Evolutionary conservation across 2,888 invertebrate species (phyloP), one percentile per base, ranked within the genome.

Genomic region (Mimumesa dahlbomi): DNA sequence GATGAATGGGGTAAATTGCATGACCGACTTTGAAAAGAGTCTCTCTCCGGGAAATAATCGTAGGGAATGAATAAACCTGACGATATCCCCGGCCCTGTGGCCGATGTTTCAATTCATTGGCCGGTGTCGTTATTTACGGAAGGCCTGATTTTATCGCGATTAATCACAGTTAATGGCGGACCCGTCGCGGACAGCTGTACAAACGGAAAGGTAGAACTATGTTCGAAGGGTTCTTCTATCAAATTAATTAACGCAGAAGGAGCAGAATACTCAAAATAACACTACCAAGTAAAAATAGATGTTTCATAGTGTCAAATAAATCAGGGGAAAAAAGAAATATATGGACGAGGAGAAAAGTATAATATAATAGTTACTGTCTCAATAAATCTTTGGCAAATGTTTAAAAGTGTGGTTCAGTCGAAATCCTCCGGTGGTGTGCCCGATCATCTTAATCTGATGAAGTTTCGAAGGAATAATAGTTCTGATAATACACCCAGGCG

Each of bases 91-190:
- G 2, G 13, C 11, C 13, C 18, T 13, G 42, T n/a, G 16, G n/a
- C 11, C n/a, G 11, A 7, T 34, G 9, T 25, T 11, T 14, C 16
- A 1, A 49, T 31, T 22, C 36, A 38, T 52, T 19, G 52, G 25
- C n/a, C n/a, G n/a, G n/a, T n/a, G n/a, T n/a, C n/a, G n/a, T n/a
- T n/a, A n/a, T 14, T n/a, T 18, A 21, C 13, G n/a, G 34, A 13
- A 19, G 13, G 29, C n/a, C 22, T 31, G 40, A 43, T 34, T 46
- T 48, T 59, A 66, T 75, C 72, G 43, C 11, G 54, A 72, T 63
- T 76, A 63, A 75, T 77, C 48, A 56, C 14, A 18, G 49, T 31
- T 72, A 75, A 77, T 77, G 75, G 45, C 14, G n/a, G n/a, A n/a
- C n/a, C n/a, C n/a, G n/a, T n/a, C n/a, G n/a, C n/a, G n/a, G n/a